Base-by-base conservation (phyloP, 2,113 vertebrate species). In the Australoheros scitulus region DNA sequence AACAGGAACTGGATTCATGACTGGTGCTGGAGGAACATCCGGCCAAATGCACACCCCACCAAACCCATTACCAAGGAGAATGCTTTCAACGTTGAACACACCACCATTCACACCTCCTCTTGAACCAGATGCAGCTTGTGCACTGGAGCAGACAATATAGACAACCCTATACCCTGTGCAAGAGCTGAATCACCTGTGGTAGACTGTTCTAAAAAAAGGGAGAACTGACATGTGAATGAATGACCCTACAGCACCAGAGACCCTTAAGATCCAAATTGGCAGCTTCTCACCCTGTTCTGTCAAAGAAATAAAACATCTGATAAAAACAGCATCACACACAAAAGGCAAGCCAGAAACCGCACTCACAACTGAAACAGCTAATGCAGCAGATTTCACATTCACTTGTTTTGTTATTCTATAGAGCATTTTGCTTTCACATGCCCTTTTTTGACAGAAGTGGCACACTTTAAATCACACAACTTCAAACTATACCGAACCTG, bases 371-470 rank as follows among this genome's bases (percentile, higher is more conserved):
- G 43, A 70, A 72, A 72, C 65, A 18, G 52, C 65, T 52, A 52
- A 72, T 2, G 11, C 11, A 72, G 47, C 65, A 72, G 65, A 72
- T 72, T 72, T 52, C 47, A 72, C 17, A 72, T 52, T n/a, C 11
- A 20, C 26, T 32, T 72, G 10, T 32, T 72, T 72, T 52, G 26
- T 32, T 72, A 32, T 72, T 72, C 11, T 52, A 5, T 29, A 10
- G 26, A 20, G 50, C 43, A 20, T 29, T 70, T 18, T 70, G 65
- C 65, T 32, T 72, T 52, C 47, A 72, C 43, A 52, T 52, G 68
- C 47, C 47, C 11, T 72, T 72, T 52, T 72, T 52, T 52, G 47
- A 70, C 65, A 70, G 65, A 70, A 52, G 47, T 72, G 68, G 24
- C 65, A 70, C 24, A 50, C 9, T 20, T 70, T 47, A 70, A 72